Conservation (phyloP, 2,113 vertebrate species). For the Myiagra hebetior region DNA sequence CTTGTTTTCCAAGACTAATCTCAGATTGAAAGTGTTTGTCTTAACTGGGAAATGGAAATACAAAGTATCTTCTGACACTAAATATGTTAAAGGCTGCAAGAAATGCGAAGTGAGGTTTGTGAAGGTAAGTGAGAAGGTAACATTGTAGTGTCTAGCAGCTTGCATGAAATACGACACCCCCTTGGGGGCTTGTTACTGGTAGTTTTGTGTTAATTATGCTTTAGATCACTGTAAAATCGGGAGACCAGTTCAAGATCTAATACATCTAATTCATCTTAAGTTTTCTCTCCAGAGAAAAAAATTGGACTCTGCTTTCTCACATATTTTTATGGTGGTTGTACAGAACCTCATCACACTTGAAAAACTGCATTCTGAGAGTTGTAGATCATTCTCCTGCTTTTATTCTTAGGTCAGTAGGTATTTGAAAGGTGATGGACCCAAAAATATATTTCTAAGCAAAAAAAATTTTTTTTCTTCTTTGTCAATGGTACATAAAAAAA, state of each 20-base stretch:
- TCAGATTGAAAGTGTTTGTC: constrained; percentile 71
- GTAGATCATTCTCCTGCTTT: not conserved
- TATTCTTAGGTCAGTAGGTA: not conserved
- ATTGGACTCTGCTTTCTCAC: not conserved
- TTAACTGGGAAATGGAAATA: constrained; percentile 67
- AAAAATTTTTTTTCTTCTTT: not conserved
- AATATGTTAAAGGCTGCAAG: not conserved
- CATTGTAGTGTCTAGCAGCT: not conserved
- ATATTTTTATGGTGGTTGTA: not conserved
- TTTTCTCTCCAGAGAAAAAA: not conserved
- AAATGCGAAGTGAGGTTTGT: not conserved
- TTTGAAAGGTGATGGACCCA: not conserved
- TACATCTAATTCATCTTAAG: not conserved
- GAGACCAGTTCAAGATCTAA: not conserved
- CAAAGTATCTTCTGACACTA: not conserved
- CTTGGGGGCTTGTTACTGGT: not conserved
- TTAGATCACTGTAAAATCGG: not conserved
- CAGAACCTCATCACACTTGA: not conserved
- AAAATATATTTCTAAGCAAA: not conserved
- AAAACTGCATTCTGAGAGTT: not conserved
- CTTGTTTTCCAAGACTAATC: constrained; percentile 43
- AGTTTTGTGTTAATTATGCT: not conserved
- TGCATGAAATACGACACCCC: not conserved
- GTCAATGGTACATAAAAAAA: not conserved
- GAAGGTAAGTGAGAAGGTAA: constrained; percentile 31